Base-by-base conservation (phyloP, 1,140 invertebrate species). In the Harpegnathos saltator region DNA sequence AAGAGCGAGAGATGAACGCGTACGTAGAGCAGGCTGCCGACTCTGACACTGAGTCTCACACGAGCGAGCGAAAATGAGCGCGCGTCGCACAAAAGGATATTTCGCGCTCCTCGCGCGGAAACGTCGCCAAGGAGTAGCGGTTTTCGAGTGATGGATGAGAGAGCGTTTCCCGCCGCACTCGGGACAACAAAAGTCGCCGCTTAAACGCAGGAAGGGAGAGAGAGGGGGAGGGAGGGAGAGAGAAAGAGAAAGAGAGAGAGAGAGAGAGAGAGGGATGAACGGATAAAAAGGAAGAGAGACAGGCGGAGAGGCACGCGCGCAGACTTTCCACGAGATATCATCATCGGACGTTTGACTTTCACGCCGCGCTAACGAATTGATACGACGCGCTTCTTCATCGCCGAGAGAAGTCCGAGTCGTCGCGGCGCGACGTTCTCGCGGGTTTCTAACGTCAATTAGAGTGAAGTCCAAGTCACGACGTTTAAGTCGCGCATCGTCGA, bases 61-160 rank as follows among this genome's bases (percentile, higher is more conserved):
- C 63, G 33, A 19, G n/a, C 7, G 58, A 44, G 38, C 38, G 38
- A 44, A n/a, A n/a, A 9, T 11, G 38, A 44, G 38, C 50, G 75
- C 33, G 65, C 58, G n/a, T n/a, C 65, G 38, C 52, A 80, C 33
- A 69, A 80, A 80, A 69, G 75, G 52, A 69, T 58, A 69, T 58
- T 80, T 80, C 24, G 75, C 75, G 75, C 62, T 71, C 71, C 75
- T 80, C 75, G 71, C 52, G 75, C 75, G 75, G 75, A 80, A 80
- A 80, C 75, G 75, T 80, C 52, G 52, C 24, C 75, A 26, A 80
- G 52, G 33, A 80, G 52, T 69, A 71, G 54, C 75, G 65, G 54
- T 80, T 78, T 71, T 58, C 24, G 22, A 56, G 22, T 80, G 75
- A 80, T 80, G 75, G 75, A 80, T 80, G 75, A 80, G 75, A 80